A percentile compares a stretch with the other conserved stretches of the same genome.
These are phyloP conservation scores for Sardina pilchardus DNA, from an alignment of 2,113 vertebrate species.

Conservation along the genomic window DNA sequence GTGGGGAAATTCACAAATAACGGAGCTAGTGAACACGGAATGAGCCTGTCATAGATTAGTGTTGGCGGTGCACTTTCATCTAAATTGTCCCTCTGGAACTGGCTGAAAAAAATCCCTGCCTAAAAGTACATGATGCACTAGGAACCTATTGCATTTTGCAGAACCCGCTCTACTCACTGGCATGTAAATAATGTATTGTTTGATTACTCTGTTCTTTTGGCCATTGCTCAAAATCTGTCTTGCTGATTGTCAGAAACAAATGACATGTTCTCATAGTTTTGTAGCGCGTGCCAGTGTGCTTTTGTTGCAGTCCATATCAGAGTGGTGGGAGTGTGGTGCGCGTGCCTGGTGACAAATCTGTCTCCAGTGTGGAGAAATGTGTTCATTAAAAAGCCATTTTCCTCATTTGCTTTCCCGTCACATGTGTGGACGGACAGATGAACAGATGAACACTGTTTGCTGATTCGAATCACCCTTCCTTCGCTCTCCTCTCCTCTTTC, in stretches of 20 bases:
- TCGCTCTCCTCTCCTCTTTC: not conserved
- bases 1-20: constrained; percentile 4
- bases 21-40: not conserved
- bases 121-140: not conserved
- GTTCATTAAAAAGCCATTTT: constrained; percentile 17
- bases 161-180: not conserved
- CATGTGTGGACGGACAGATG: constrained; percentile 5
- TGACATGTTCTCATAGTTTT: not conserved
- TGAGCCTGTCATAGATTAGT: constrained; percentile 17
- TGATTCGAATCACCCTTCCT: not conserved
- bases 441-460: constrained; percentile 18
- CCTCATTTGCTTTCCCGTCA: constrained; percentile 18
- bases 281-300: not conserved
- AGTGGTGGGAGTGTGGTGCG: not conserved
- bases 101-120: not conserved
- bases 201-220: not conserved
- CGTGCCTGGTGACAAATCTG: not conserved
- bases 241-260: not conserved
- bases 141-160: not conserved
- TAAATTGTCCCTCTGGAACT: not conserved
- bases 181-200: not conserved
- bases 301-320: not conserved
- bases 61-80: not conserved
- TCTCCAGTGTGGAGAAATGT: constrained; percentile 6
- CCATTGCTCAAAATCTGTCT: not conserved